Percentiles rank a stretch among this genome's conserved stretches.
phyloP scores from a whole-genome alignment of 2,113 vertebrate species.

The Gallinago jamesoni region DNA sequence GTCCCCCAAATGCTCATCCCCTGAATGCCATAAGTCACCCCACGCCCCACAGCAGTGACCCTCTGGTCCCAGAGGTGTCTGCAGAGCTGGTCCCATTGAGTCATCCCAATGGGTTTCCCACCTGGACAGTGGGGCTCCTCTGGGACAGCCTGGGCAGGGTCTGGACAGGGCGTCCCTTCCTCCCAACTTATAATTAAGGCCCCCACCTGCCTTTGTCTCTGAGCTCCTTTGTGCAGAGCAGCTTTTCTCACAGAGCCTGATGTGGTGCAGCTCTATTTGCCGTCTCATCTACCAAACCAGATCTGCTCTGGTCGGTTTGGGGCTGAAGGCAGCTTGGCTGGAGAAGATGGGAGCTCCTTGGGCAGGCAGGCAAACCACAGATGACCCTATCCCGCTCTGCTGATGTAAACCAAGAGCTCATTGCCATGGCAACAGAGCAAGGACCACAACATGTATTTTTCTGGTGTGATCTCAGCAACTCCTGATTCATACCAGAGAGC shows the following conservation, averaged over 20 bases:
- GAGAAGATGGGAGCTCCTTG: not conserved
- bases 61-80: not conserved
- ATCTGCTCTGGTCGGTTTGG: accelerated
- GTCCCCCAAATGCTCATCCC: not conserved
- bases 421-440: not conserved
- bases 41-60: not conserved
- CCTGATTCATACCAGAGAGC: not conserved
- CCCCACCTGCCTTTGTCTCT: not conserved
- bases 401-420: not conserved
- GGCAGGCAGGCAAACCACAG: not conserved
- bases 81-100: not conserved
- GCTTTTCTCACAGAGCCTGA: not conserved
- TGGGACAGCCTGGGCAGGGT: not conserved
- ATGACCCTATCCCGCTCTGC: not conserved
- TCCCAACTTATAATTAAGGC: accelerated
- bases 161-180: not conserved
- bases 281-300: not conserved
- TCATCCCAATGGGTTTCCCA: not conserved
- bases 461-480: not conserved
- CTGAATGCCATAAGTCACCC: not conserved
- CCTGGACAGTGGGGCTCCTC: not conserved
- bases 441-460: not conserved
- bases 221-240: not conserved
- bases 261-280: accelerated
- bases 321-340: not conserved